Base-by-base conservation (phyloP, 2,113 vertebrate species). In the Ancistrus triradiatus region DNA sequence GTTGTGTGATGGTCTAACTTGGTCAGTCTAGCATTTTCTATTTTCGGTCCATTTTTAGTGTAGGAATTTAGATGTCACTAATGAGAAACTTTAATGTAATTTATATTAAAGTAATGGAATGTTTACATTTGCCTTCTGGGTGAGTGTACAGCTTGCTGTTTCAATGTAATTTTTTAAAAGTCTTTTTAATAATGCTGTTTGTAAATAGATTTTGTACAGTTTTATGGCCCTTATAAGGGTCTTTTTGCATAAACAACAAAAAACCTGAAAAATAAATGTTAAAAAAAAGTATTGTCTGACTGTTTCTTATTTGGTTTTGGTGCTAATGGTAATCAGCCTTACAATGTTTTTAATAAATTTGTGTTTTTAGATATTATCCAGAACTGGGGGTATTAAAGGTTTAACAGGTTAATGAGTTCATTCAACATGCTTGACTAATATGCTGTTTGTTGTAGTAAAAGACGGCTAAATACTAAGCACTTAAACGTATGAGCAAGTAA, bases 141-240 rank as follows among this genome's bases (percentile, higher is more conserved):
- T 78, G 68, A 77, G 75, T 80, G 58, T 82, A 76, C 72, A 77
- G 59, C 55, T 61, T 71, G 65, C 71, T 62, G 63, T 77, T 72
- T 74, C 55, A 57, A 38, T 56, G 55, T 69, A 48, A 55, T 58
- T 60, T 62, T 59, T 70, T n/a, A n/a, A 78, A 68, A 77, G 72
- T 67, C 63, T 48, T 77, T 75, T 70, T 77, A 74, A 75, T 77
- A 74, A 6, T 74, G 35, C 62, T 62, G 60, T 66, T 55, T 82
- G 78, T 82, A 84, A 83, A 86, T 82, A 73, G 55, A 7, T 73
- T 71, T 24, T 85, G 85, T 87, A 85, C 80, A 86, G 81, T 81
- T 73, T 72, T 73, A 75, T 74, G 59, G 73, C 81, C 79, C 84
- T 83, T 86, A 79, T 79, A 81, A 85, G 84, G 77, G 85, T 78